Base-by-base conservation (phyloP, 2,113 vertebrate species). In the Platysternon megacephalum region DNA sequence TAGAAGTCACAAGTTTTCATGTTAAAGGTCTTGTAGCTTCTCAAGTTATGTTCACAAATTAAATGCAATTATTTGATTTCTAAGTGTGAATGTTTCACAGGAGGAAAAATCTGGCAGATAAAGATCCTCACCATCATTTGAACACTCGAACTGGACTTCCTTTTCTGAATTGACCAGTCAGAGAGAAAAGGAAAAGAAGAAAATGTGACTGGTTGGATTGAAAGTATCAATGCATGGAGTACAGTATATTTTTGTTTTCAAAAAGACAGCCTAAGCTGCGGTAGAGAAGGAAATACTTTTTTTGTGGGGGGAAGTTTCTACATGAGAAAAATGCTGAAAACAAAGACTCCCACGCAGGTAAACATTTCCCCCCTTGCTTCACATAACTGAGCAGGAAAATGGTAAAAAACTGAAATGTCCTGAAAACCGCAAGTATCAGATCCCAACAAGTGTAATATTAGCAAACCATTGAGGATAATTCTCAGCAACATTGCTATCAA, bases 151-250 rank as follows among this genome's bases (percentile, higher is more conserved):
- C 98, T 98, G 97, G 98, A 98, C 96, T 98, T 98, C 98, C 98
- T 98, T 98, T 98, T 98, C 98, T 98, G 98, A 98, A 98, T 94
- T 98, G 98, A 98, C 97, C 98, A 98, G 97, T 98, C 98, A 98
- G 97, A 98, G 96, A 98, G 97, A 98, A 98, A 95, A 97, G 98
- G 97, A 97, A 98, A 97, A 98, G 97, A 98, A 98, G 97, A 98
- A 97, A 97, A 97, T 1, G 88, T 95, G 97, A 98, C 98, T 92
- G 84, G 97, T 96, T 97, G 98, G 96, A 97, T 97, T 97, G 95
- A 93, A 96, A 97, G 85, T 82, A 92, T 87, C 95, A 97, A 96
- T 85, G 93, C 96, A 97, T 1, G 93, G 97, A 96, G 86, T 94
- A 97, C 90, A 98, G 95, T 85, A 95, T 97, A 95, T 95, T 91